Percentiles rank a stretch among this genome's conserved stretches.
phyloP scores from a whole-genome alignment of 2,113 vertebrate genomes.

The Malurus alboscapulatus region DNA sequence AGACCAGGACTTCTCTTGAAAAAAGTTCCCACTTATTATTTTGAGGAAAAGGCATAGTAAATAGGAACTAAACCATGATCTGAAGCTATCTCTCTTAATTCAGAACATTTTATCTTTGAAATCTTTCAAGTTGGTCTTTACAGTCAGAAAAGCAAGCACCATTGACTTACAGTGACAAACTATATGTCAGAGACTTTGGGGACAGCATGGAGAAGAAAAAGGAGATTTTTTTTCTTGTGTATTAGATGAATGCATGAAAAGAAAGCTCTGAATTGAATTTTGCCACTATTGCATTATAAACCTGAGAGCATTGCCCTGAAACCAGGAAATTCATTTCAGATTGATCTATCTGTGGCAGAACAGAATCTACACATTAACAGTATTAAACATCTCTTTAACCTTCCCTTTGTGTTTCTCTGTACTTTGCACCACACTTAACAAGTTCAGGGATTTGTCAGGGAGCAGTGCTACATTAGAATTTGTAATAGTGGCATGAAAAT shows the following conservation, averaged over 20 bases:
- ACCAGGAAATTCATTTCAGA: neutral
- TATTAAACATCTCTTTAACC: neutral
- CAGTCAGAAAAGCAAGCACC: neutral
- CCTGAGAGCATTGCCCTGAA: neutral
- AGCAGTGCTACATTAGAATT: neutral
- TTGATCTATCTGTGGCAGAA: neutral
- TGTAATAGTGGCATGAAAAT: neutral
- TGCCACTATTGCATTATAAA: neutral
- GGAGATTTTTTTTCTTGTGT: neutral
- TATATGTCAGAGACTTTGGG: neutral
- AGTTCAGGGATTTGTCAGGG: neutral
- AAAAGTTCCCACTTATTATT: neutral
- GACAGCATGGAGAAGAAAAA: neutral
- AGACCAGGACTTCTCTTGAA: neutral
- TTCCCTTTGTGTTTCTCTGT: neutral
- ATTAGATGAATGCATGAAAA: neutral
- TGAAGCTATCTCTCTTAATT: neutral
- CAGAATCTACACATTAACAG: neutral
- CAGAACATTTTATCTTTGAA: neutral
- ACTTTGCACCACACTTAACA: neutral
- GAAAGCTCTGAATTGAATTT: neutral
- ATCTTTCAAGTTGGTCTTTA: neutral
- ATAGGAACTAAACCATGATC: neutral
- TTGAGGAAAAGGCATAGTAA: neutral
- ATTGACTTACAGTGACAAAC: neutral